Evolutionary conservation across 1,140 invertebrate genomes (phyloP), one percentile per base, ranked within the genome.

Genomic region (Ditylenchus dipsaci): DNA sequence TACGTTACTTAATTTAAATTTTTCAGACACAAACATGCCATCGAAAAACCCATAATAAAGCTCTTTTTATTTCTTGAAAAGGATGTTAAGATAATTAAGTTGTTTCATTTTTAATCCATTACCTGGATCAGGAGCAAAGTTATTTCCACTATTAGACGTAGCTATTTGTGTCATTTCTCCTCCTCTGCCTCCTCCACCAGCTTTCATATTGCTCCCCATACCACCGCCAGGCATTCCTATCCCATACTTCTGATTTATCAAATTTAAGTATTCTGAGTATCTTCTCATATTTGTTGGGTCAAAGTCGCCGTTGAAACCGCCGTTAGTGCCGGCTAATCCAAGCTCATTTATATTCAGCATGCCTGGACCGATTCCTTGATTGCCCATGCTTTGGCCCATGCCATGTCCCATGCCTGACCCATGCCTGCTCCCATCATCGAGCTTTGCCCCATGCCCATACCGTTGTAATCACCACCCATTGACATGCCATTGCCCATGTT

Each of bases 181-280:
- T 62, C 60, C 60, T 21, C 19, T 29, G 3, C 30, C 29, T 15
- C 47, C 33, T 38, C n/a, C n/a, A 45, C 43, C 43, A n/a, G n/a
- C 15, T 8, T 3, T 17, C 49, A 53, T 53, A 21, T 26, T 26
- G 49, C n/a, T 53, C 3, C 49, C 49, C 15, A 53, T 53, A 8
- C 49, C 23, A 5, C 23, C 15, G 8, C 63, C 63, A 1, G 63
- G 63, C 63, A 65, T 65, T 1, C 63, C 27, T 26, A 65, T 65
- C n/a, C 63, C 63, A 29, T 65, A 65, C 63, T 65, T 56, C 42
- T 65, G 43, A 38, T 65, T 65, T 3, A 65, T 65, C n/a, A 65
- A 61, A 13, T 65, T 23, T 7, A 65, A 58, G n/a, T 61, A 61
- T 30, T 61, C 59, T 3, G 59, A 19, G 38, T 61, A 61, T 43